Conservation (phyloP, 2,113 vertebrate species). For the Sinocyclocheilus grahami region DNA sequence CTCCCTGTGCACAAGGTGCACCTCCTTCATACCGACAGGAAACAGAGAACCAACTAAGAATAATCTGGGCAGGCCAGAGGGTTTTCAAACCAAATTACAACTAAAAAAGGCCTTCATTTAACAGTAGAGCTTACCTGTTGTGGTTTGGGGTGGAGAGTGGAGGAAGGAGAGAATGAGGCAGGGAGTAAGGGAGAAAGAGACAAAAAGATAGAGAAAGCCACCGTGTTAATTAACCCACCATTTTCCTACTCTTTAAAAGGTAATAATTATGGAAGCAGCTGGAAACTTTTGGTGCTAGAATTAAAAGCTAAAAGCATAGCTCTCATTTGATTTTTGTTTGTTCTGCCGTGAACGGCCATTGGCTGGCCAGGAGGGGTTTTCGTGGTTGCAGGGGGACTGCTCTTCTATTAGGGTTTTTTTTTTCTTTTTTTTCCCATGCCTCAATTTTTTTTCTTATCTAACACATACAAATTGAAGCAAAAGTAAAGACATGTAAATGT, state of each 20-base stretch:
- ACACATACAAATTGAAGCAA: conserved; percentile 80
- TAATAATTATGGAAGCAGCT: conserved; percentile 75
- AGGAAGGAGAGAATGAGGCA: conserved; percentile 64
- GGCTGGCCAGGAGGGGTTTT: conserved; percentile 52
- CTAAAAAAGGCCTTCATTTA: conserved; percentile 56
- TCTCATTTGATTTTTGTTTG: conserved; percentile 66
- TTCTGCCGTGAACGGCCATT: conserved; percentile 64
- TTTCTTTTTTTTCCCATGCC: conserved; percentile 34
- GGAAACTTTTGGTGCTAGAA: conserved; percentile 71
- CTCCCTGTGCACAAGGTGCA: conserved; percentile 63
- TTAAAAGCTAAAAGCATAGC: conserved; percentile 65
- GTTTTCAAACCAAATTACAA: conserved; percentile 66
- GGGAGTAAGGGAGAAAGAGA: conserved; percentile 47
- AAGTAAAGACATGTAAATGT: conserved; percentile 75
- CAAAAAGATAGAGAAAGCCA: conserved; percentile 49
- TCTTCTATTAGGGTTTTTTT: conserved; percentile 56
- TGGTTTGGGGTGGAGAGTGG: conserved; percentile 53
- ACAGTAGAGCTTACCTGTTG: conserved; percentile 57
- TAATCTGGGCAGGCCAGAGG: conserved; percentile 62
- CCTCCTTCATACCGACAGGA: conserved; percentile 69
- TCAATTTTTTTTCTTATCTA: conserved; percentile 71
- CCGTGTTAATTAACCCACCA: conserved; percentile 72
- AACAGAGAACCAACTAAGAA: conserved; percentile 49
- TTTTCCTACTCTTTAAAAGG: conserved; percentile 71
- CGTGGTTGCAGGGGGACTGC: conserved; percentile 37